Base-by-base conservation (phyloP, 2,888 invertebrate genomes). In the Pseudoips prasinana region DNA sequence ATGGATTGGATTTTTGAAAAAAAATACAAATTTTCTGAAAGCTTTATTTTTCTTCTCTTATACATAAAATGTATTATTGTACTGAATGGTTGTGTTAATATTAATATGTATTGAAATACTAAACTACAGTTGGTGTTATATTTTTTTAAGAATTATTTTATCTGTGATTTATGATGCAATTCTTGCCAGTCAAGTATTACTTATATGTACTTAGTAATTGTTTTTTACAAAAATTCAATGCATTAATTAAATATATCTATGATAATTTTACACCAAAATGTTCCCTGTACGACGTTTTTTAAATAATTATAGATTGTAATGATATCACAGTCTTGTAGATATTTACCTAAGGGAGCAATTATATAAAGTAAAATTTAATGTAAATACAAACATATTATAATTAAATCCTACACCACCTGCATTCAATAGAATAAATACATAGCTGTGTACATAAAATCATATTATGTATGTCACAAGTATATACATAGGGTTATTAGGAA, bases 341-440 rank as follows among this genome's bases (percentile, higher is more conserved):
- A 76, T 68, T 74, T 71, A 82, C 66, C 70, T 85, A 84, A 84
- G 86, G 87, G 87, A 86, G 74, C 86, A 86, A 87, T 77, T 82
- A 77, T 70, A 70, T 69, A 65, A 71, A 68, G 62, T 43, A 33
- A 49, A 66, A 61, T 59, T 62, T 61, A 68, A 67, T 76, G 73
- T 80, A 78, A 62, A 75, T 73, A 77, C 24, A 24, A 45, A 47
- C 14, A 14, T 3, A 5, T 14, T 14, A 14, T 40, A 50, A 55
- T 58, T 50, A 51, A 73, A 70, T 69, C 59, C 69, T 61, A 57
- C 40, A 20, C 53, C 50, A 42, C 46, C 33, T 47, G 33, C 47
- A 46, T 50, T 36, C 31, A 18, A 40, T 44, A 47, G 39, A 48
- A 39, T 43, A 14, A 14, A 39, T 43, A 48, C 14, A 14, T 14